A percentile compares a stretch with the other conserved stretches of the same genome.
Evolutionary conservation across 2,888 invertebrate species (phyloP).

Genomic region (Asteroscopus sphinx): DNA sequence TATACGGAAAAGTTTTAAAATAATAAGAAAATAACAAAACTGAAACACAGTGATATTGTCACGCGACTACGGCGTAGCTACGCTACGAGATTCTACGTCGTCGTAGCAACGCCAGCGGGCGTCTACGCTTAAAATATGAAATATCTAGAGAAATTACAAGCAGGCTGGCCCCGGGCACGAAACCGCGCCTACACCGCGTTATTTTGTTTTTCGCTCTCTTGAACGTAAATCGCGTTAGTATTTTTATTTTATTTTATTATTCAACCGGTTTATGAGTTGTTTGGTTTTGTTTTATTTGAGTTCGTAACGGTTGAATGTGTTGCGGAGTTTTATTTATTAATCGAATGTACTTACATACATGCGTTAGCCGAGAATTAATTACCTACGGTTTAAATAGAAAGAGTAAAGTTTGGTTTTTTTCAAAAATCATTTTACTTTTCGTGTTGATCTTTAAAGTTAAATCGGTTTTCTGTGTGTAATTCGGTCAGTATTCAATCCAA

Average conservation of each 20-base stretch:
- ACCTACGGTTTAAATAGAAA: slow-evolving; percentile 39
- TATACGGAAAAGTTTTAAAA: slow-evolving; percentile 25
- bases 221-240: slow-evolving; percentile 69
- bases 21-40: slow-evolving; percentile 53
- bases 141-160: slow-evolving; percentile 87
- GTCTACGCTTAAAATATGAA: slow-evolving; percentile 83
- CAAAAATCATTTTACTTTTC: slow-evolving; percentile 2
- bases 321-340: slow-evolving; percentile 62
- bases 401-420: slow-evolving; percentile 17
- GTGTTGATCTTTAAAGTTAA: not conserved
- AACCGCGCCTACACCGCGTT: slow-evolving; percentile 85
- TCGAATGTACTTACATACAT: slow-evolving; percentile 50
- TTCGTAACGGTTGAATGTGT: slow-evolving; percentile 58
- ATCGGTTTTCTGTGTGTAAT: not conserved
- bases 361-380: slow-evolving; percentile 50
- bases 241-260: slow-evolving; percentile 61
- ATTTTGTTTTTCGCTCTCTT: slow-evolving; percentile 89
- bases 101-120: slow-evolving; percentile 79
- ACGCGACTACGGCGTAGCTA: slow-evolving; percentile 70
- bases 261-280: slow-evolving; percentile 74
- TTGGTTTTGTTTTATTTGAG: slow-evolving; percentile 68
- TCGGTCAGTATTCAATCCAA: slow-evolving; percentile 1
- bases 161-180: slow-evolving; percentile 76
- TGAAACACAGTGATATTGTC: slow-evolving; percentile 58
- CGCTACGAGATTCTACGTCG: slow-evolving; percentile 76